Percentiles rank a stretch among this genome's conserved stretches.
Evolutionary conservation across 1,140 invertebrate genomes (phyloP).

Genomic region (Heliconius himera): DNA sequence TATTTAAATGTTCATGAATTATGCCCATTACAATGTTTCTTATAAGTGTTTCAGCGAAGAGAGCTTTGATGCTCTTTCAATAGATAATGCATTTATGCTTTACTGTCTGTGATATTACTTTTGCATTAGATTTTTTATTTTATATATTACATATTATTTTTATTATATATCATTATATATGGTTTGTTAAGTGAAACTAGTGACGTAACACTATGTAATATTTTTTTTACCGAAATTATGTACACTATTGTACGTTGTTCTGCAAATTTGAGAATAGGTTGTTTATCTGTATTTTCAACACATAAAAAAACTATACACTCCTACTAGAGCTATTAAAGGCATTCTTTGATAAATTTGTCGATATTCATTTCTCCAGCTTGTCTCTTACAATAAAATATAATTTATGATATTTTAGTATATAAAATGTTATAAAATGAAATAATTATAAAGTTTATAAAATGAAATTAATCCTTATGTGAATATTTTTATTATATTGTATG

Average conservation of each 20-base stretch:
- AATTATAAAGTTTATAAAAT: conserved; percentile 11
- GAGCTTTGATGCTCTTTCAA: conserved; percentile 4
- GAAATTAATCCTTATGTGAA: conserved; percentile 9
- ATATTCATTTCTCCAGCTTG: not conserved
- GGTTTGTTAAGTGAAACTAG: too few species aligned
- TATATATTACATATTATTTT: too few species aligned
- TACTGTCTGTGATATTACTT: not conserved
- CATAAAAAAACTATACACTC: not conserved
- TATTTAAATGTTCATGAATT: conserved; percentile 13
- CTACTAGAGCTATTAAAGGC: not conserved
- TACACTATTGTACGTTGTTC: too few species aligned
- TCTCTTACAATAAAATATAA: not conserved
- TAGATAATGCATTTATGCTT: not conserved
- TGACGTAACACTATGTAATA: too few species aligned
- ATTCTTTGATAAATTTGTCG: not conserved
- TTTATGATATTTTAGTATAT: not conserved
- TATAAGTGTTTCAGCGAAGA: conserved; percentile 12
- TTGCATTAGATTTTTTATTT: not conserved
- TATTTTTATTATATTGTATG: conserved; percentile 11
- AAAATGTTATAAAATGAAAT: conserved; percentile 10
- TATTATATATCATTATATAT: not conserved
- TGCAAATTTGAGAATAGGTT: not conserved
- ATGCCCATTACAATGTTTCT: conserved; percentile 11
- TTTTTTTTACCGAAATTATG: too few species aligned
- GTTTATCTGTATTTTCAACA: not conserved